Evolutionary conservation across 2,797 vertebrate genomes (phyloP).

Genomic region (Acomys russatus): DNA sequence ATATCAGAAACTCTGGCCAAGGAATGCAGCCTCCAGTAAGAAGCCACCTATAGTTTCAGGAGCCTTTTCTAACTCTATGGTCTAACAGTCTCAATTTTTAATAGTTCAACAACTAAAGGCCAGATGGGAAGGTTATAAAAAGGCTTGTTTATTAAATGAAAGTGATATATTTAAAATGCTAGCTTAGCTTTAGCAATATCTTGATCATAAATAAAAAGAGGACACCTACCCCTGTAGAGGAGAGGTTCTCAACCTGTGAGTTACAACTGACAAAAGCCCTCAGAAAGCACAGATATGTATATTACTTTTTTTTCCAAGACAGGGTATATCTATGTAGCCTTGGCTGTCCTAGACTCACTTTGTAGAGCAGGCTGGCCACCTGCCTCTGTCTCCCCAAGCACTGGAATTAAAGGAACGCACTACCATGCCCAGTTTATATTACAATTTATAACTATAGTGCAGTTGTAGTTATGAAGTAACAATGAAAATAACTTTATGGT

Average conservation of each 20-base stretch:
- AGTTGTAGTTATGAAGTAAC: not conserved
- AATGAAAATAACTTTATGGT: not conserved
- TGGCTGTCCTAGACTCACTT: too few species aligned
- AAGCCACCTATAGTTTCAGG: not conserved
- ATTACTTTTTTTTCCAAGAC: not conserved
- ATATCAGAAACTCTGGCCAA: not conserved
- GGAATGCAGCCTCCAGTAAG: not conserved
- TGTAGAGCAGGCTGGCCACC: too few species aligned
- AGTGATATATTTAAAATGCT: not conserved
- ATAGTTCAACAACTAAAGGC: not conserved
- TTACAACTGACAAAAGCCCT: not conserved
- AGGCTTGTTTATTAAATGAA: not conserved
- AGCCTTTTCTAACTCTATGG: not conserved
- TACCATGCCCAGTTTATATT: not conserved
- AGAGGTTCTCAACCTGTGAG: not conserved
- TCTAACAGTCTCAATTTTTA: not conserved
- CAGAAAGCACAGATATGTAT: not conserved
- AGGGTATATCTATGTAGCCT: too few species aligned
- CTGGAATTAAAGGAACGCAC: too few species aligned
- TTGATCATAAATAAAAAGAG: not conserved
- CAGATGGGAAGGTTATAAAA: not conserved
- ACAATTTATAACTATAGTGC: not conserved
- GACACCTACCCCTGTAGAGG: not conserved
- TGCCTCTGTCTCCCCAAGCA: too few species aligned
- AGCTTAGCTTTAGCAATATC: not conserved